Conservation (phyloP, 2,888 invertebrate genomes). For the Stenoptilia bipunctidactyla region DNA sequence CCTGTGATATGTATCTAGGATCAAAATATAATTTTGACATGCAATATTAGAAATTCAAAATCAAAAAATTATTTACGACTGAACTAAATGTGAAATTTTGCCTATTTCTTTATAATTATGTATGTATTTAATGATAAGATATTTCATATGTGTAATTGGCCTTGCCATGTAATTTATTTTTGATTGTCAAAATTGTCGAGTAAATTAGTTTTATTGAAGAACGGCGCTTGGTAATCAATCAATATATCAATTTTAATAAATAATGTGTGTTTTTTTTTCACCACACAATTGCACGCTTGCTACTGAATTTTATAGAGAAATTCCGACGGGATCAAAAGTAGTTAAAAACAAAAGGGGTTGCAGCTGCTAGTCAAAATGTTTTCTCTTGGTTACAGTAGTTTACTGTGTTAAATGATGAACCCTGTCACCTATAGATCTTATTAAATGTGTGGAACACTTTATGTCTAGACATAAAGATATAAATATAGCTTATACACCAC, state of each 20-base stretch:
- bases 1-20: constrained; percentile 42
- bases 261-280: neutral
- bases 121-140: constrained; percentile 14
- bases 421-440: too few species aligned
- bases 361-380: too few species aligned
- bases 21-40: constrained; percentile 41
- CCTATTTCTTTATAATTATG: constrained; percentile 8
- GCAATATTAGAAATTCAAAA: constrained; percentile 1
- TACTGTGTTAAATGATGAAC: too few species aligned
- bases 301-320: too few species aligned
- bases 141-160: constrained; percentile 33
- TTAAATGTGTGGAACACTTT: too few species aligned
- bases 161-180: constrained; percentile 51
- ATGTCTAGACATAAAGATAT: too few species aligned
- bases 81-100: constrained; percentile 4
- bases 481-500: too few species aligned
- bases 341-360: too few species aligned
- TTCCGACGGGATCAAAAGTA: too few species aligned
- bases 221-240: constrained; percentile 63
- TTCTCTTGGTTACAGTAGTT: too few species aligned
- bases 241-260: constrained; percentile 20
- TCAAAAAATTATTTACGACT: neutral
- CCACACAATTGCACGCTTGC: constrained; percentile 18
- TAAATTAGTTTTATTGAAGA: constrained; percentile 42
- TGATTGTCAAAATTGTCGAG: constrained; percentile 22